Percentiles rank a stretch among this genome's conserved stretches.
phyloP scores from a whole-genome alignment of 2,113 vertebrate genomes.

The Larimichthys crocea region DNA sequence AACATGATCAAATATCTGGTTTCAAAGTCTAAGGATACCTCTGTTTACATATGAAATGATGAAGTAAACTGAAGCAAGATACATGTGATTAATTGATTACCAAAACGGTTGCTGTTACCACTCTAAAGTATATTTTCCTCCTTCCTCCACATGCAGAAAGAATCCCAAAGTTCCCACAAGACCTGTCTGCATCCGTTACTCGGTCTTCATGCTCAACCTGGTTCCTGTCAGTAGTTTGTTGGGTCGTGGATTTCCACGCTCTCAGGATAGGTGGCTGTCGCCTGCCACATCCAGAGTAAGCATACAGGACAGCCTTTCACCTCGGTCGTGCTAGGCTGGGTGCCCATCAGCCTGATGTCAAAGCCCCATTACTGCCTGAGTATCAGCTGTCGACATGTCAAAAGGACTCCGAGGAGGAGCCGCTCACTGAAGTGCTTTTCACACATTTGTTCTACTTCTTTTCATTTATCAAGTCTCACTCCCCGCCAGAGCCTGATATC shows the following conservation, averaged over 20 bases:
- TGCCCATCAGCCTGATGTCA: constrained; percentile 66
- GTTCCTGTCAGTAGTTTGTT: constrained; percentile 17
- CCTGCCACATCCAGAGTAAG: constrained; percentile 33
- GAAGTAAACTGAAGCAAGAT: too few species aligned
- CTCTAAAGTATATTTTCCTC: too few species aligned
- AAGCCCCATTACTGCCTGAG: constrained; percentile 63
- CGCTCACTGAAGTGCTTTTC: constrained; percentile 56
- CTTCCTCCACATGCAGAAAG: background rate
- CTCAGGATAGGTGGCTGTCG: background rate
- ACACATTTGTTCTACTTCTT: constrained; percentile 66
- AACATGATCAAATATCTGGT: too few species aligned
- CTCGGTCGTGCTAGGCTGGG: constrained; percentile 42
- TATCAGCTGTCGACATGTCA: constrained; percentile 68
- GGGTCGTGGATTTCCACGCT: background rate
- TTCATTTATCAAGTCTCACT: constrained; percentile 66
- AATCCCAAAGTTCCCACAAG: background rate
- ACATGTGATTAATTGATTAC: too few species aligned
- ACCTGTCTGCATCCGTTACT: background rate
- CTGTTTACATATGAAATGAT: too few species aligned
- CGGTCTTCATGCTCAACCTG: background rate
- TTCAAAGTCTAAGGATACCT: too few species aligned
- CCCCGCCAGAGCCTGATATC: constrained; percentile 63
- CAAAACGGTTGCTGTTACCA: too few species aligned
- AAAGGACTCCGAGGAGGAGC: constrained; percentile 54
- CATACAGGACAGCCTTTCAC: constrained; percentile 50